Evolutionary conservation across 92 coral and sea anemone genomes (phyloP).

Genomic region (Siderastrea radians): DNA sequence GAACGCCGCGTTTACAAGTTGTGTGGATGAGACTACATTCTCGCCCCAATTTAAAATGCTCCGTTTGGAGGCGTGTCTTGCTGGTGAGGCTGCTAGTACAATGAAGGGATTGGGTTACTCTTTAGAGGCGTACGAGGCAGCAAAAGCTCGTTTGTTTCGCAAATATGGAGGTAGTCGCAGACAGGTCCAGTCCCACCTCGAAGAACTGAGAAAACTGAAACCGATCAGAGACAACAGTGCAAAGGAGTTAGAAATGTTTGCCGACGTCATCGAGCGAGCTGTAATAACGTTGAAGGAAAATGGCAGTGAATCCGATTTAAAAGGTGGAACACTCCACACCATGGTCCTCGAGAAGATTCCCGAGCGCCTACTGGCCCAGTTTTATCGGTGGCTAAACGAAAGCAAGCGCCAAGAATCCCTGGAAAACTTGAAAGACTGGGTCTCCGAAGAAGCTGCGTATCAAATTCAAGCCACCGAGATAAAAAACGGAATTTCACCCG

Average conservation of each 20-base stretch:
- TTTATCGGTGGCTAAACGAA: constrained; percentile 52
- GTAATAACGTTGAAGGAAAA: constrained; percentile 58
- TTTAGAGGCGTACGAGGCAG: too few species aligned
- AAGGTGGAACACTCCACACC: constrained; percentile 65
- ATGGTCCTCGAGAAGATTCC: constrained; percentile 66
- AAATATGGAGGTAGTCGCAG: too few species aligned
- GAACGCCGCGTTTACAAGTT: constrained; percentile 63
- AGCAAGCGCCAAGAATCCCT: neutral
- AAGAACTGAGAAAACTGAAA: too few species aligned
- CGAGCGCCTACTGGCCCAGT: constrained; percentile 50
- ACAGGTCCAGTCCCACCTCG: too few species aligned
- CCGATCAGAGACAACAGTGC: neutral
- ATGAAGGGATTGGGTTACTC: constrained; percentile 71
- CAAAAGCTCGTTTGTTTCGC: too few species aligned
- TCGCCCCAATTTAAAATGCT: constrained; percentile 66
- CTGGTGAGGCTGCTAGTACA: constrained; percentile 52
- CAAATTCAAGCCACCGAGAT: constrained; percentile 20
- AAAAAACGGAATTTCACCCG: neutral
- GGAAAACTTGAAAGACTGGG: neutral
- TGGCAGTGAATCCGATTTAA: constrained; percentile 55
- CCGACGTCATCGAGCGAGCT: constrained; percentile 37
- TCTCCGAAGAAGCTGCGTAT: constrained; percentile 2
- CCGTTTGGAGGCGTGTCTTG: constrained; percentile 58
- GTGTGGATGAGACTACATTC: too few species aligned
- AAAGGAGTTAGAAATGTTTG: neutral